Percentiles rank a stretch among this genome's conserved stretches.
Conservation (phyloP, 2,888 invertebrate genomes). For the Notodonta dromedarius region DNA sequence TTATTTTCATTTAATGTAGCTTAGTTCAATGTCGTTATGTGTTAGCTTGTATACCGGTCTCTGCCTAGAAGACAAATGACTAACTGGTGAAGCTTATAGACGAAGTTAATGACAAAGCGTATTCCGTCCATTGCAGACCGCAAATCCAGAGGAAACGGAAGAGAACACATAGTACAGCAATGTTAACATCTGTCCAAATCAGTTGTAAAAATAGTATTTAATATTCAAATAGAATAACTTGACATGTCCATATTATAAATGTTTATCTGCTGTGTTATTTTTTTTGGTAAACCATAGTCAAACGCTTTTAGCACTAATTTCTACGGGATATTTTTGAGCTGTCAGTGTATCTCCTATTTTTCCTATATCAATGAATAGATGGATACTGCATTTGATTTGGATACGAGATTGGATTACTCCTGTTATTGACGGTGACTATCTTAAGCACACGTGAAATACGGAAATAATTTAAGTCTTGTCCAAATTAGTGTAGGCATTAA, state of each 20-base stretch:
- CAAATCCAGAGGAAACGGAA: constrained; percentile 75
- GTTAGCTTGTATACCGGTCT: constrained; percentile 57
- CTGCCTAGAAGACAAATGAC: constrained; percentile 37
- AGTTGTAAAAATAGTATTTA: constrained; percentile 44
- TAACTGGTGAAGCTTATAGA: constrained; percentile 33
- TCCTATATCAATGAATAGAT: too few species aligned
- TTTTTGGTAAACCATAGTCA: background rate
- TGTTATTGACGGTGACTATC: background rate
- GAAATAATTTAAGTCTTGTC: background rate
- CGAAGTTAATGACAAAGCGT: constrained; percentile 61
- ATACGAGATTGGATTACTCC: background rate
- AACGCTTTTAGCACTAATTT: background rate
- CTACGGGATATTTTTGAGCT: background rate
- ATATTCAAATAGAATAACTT: constrained; percentile 35
- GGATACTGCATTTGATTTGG: background rate
- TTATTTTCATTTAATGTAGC: constrained; percentile 59
- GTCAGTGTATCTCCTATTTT: background rate
- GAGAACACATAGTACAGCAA: constrained; percentile 74
- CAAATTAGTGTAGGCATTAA: too few species aligned
- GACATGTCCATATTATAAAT: constrained; percentile 30
- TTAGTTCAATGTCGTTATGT: constrained; percentile 76
- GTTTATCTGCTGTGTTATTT: constrained; percentile 4
- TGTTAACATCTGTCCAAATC: constrained; percentile 64
- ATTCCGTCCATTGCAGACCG: constrained; percentile 82
- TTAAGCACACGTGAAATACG: background rate